Evolutionary conservation across 2,113 vertebrate species (phyloP), one percentile per base, ranked within the genome.

Genomic region (Cariama cristata): DNA sequence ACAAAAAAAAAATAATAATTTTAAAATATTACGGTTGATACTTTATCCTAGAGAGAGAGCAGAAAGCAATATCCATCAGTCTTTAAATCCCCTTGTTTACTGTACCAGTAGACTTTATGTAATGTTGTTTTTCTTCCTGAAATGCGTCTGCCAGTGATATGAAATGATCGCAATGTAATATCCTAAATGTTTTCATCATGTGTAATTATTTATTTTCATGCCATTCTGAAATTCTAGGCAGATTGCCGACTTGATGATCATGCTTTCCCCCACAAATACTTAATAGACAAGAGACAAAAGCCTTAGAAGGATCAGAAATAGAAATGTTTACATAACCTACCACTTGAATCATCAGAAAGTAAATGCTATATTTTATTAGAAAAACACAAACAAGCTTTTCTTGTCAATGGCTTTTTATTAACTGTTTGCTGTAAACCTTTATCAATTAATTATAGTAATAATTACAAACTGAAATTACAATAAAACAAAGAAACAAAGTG

Each of bases 151-250:
- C 87, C 88, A 96, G 77, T 92, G 96, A 97, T 97, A 97, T 80
- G 85, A 97, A 98, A 96, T 96, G 79, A 93, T 95, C 30, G 3
- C 92, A 96, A 80, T 97, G 90, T 91, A 97, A 97, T 98, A 97
- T 77, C 82, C 89, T 97, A 98, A 97, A 96, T 96, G 88, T 97
- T 98, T 98, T 96, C 89, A 93, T 96, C 15, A 0, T 96, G 86
- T 93, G 96, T 96, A 97, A 98, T 96, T 98, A 97, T 96, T 98
- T 96, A 96, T 97, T 97, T 97, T 96, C 97, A 90, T 98, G 88
- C 94, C 91, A 95, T 95, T 97, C 95, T 94, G 80, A 97, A 97
- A 96, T 96, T 94, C 95, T 62, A 96, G 97, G 97, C 97, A 97
- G 97, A 97, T 66, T 98, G 97, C 97, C 92, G 12, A 90, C 75